A percentile compares a stretch with the other conserved stretches of the same genome.
Evolutionary conservation across 1,140 invertebrate genomes (phyloP).

Genomic region (Drosophila ogumai): DNA sequence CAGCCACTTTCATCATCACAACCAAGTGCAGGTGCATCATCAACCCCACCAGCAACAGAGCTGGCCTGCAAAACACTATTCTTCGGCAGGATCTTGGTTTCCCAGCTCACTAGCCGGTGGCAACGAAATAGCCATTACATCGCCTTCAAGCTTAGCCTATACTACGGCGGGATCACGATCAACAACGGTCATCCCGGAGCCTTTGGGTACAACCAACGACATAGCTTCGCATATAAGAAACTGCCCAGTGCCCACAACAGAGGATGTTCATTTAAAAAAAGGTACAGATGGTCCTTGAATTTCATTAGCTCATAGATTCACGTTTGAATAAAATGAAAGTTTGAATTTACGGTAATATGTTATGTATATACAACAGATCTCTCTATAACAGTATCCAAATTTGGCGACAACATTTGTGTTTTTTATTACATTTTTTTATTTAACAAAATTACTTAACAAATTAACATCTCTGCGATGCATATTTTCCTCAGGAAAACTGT

Average conservation of each 20-base stretch:
- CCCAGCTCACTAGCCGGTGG: conserved; percentile 49
- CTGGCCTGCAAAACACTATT: conserved; percentile 73
- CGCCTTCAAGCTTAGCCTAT: conserved; percentile 30
- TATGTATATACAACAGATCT: too few species aligned
- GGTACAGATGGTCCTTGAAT: conserved; percentile 30
- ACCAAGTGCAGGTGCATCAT: conserved; percentile 39
- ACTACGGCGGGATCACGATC: conserved; percentile 6
- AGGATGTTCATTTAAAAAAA: conserved; percentile 75
- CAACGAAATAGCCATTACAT: conserved; percentile 35
- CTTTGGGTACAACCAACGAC: conserved; percentile 59
- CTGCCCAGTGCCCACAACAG: conserved; percentile 38
- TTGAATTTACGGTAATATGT: neutral
- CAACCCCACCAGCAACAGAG: conserved; percentile 49
- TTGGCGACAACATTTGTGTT: too few species aligned
- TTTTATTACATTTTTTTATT: too few species aligned
- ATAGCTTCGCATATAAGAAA: conserved; percentile 38
- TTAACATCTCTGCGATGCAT: too few species aligned
- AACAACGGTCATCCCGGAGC: conserved; percentile 33
- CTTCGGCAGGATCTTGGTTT: conserved; percentile 72
- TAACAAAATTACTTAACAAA: too few species aligned
- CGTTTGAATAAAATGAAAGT: neutral
- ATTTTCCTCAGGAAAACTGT: too few species aligned
- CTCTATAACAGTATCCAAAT: too few species aligned
- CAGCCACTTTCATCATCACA: conserved; percentile 52
- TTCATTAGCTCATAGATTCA: neutral